Evolutionary conservation across 1,140 invertebrate species (phyloP).

Genomic region (Pseudomyrmex pallidus): DNA sequence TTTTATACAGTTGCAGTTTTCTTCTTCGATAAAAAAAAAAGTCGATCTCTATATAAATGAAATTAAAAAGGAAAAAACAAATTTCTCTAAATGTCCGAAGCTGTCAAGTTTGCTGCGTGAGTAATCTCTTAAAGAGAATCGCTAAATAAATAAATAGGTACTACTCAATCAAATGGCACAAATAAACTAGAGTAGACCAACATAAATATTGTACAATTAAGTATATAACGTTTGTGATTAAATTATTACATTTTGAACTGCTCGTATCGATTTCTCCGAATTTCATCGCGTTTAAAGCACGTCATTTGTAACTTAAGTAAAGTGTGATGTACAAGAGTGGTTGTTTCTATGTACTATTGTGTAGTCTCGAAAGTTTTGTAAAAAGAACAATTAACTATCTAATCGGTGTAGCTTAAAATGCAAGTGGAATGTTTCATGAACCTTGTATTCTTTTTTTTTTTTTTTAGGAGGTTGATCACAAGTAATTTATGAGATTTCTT

Average conservation of each 20-base stretch:
- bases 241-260: constrained; percentile 40
- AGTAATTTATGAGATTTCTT: constrained; percentile 63
- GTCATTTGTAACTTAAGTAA: constrained; percentile 51
- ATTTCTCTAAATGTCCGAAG: constrained; percentile 16
- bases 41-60: neutral
- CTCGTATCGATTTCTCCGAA: constrained; percentile 8
- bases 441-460: constrained; percentile 55
- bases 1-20: constrained; percentile 62
- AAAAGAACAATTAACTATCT: constrained; percentile 55
- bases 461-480: constrained; percentile 68
- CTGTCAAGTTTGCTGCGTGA: neutral
- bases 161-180: constrained; percentile 64
- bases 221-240: constrained; percentile 39
- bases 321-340: constrained; percentile 35
- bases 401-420: constrained; percentile 72
- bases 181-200: constrained; percentile 35
- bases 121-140: constrained; percentile 24
- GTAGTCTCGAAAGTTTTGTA: constrained; percentile 41
- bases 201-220: constrained; percentile 53
- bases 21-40: constrained; percentile 17
- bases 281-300: too few species aligned
- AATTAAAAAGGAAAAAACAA: neutral
- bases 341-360: constrained; percentile 23
- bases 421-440: constrained; percentile 75
- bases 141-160: constrained; percentile 67